Base-by-base conservation (phyloP, 2,888 invertebrate species). In the Drosophila peninsularis region DNA sequence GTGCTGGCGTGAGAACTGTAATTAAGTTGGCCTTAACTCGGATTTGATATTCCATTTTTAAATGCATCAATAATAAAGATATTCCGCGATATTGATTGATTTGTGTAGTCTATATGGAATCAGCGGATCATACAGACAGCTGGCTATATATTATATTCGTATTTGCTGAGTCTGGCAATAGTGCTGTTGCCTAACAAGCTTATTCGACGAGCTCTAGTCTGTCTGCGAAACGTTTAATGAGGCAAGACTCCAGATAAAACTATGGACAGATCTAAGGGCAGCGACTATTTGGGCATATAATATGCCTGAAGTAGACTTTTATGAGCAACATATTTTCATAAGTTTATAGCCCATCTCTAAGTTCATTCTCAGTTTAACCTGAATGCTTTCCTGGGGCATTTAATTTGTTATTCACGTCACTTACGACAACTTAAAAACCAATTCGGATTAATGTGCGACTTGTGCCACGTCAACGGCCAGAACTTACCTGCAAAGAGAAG, bases 401-500 rank as follows among this genome's bases (percentile, higher is more conserved):
- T n/a, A 9, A 13, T 30, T 34, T 56, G 7, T 13, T 41, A 49
- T 60, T 47, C 47, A 24, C 19, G 27, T 41, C 24, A 50, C 45
- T 53, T 53, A 39, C 52, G 52, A 17, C 27, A 34, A 21, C 21
- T 50, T 50, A 19, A n/a, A 30, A 27, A 11, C n/a, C 11, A 32
- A 17, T 58, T 58, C 24, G 2, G 10, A 24, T 41, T 17, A 32
- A n/a, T 44, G 19, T 24, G 34, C 21, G 14, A 42, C 13, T 1
- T 44, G 17, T 7, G 1, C 45, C 27, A 11, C 5, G 27, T 30
- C 27, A 37, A 10, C 7, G 36, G 6, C 11, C 39, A 17, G 10
- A 36, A 54, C 79, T 78, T 78, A 82, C 82, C 81, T 82, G 72
- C 7, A 75, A 84, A 30, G 61, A 75, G 14, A 54, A 19, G 54